Percentiles rank a stretch among this genome's conserved stretches.
These are phyloP conservation scores for Cylloceria caligata DNA, from an alignment of 2,888 invertebrate species.

Conservation along the genomic window DNA sequence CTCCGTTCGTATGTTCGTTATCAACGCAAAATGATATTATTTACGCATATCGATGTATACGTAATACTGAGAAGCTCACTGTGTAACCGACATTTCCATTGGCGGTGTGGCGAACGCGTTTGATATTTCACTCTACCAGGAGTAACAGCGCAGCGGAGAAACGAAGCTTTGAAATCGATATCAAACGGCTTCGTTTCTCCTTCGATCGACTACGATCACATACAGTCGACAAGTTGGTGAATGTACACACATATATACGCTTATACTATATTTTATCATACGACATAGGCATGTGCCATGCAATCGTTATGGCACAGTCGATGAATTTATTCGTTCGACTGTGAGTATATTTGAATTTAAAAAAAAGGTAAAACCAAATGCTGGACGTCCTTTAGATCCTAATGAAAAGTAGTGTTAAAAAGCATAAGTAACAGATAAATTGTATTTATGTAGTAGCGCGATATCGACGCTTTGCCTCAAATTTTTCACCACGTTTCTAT, in stretches of 20 bases:
- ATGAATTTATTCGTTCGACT: slow-evolving; percentile 28
- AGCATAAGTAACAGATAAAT: background rate
- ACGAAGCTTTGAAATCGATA: slow-evolving; percentile 62
- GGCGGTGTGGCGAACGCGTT: slow-evolving; percentile 46
- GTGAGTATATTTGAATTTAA: background rate
- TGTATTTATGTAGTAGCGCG: too few species aligned
- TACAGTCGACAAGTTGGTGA: slow-evolving; percentile 53
- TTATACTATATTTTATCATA: slow-evolving; percentile 22
- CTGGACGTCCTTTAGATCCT: background rate
- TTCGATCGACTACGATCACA: slow-evolving; percentile 49
- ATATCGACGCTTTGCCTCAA: too few species aligned
- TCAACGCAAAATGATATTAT: too few species aligned
- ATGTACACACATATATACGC: slow-evolving; percentile 17
- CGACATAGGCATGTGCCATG: background rate
- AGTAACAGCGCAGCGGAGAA: slow-evolving; percentile 14
- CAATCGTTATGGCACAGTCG: slow-evolving; percentile 11
- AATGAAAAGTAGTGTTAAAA: background rate
- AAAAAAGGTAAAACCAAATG: background rate
- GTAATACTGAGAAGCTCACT: slow-evolving; percentile 29
- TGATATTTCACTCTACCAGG: slow-evolving; percentile 57
- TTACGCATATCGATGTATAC: background rate
- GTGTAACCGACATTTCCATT: slow-evolving; percentile 49
- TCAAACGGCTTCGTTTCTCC: slow-evolving; percentile 50
- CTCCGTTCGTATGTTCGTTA: background rate
- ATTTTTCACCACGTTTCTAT: too few species aligned